phyloP scores from a whole-genome alignment of 1,140 invertebrate genomes.

The Trichogramma pretiosum region DNA sequence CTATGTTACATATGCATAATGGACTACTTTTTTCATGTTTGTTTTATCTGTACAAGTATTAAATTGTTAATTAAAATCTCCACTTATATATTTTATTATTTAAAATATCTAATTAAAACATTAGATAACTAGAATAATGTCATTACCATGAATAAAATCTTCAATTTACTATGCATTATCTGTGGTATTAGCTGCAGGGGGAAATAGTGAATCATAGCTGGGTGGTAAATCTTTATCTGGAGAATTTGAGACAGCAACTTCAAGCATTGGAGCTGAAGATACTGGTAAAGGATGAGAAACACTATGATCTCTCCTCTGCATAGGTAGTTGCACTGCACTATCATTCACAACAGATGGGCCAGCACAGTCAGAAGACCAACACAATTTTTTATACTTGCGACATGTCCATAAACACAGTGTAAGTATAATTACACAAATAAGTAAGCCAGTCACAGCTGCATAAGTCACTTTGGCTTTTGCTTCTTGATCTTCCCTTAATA shows the following conservation, averaged over 20 bases:
- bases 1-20: too few relatives aligned
- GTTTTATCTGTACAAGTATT: not conserved
- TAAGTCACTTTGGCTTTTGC: slow-evolving; percentile 39
- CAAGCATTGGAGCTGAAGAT: slow-evolving; percentile 35
- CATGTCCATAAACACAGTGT: slow-evolving; percentile 38
- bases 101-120: slow-evolving; percentile 36
- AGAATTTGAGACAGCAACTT: slow-evolving; percentile 28
- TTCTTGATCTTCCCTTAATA: slow-evolving; percentile 25
- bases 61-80: too few relatives aligned
- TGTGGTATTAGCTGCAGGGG: slow-evolving; percentile 14
- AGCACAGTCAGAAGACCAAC: slow-evolving; percentile 40
- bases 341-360: slow-evolving; percentile 24
- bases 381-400: slow-evolving; percentile 34
- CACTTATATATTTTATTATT: slow-evolving; percentile 10
- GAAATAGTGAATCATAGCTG: slow-evolving; percentile 42
- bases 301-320: slow-evolving; percentile 17
- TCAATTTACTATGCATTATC: not conserved
- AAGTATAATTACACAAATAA: slow-evolving; percentile 38
- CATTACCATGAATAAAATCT: slow-evolving; percentile 1
- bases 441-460: slow-evolving; percentile 35
- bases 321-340: slow-evolving; percentile 17
- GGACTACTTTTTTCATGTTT: not conserved
- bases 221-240: slow-evolving; percentile 41
- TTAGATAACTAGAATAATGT: slow-evolving; percentile 25
- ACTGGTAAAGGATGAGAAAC: slow-evolving; percentile 20